Evolutionary conservation across 2,113 vertebrate species (phyloP), one percentile per base, ranked within the genome.

Genomic region (Gymnocephalus cernua): DNA sequence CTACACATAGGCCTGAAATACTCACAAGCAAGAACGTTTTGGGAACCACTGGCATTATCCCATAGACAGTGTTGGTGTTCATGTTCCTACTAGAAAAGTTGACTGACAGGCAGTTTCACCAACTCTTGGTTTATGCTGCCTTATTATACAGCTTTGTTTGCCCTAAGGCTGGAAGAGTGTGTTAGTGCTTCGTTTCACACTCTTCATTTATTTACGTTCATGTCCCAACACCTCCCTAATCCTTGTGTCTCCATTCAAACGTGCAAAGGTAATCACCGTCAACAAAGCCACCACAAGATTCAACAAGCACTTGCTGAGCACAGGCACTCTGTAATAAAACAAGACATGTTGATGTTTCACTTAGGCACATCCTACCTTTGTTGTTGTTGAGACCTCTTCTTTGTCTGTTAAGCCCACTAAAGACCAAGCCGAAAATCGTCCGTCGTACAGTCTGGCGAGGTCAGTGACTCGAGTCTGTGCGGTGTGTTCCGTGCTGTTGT

Each of bases 211-310:
- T 41, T 53, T 45, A 23, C 6, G 14, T 61, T 72, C 83, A 44
- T 82, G 83, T 45, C 59, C 61, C 35, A 50, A 76, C 88, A 81
- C 35, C 44, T 75, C 64, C 25, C 21, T 64, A 45, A 38, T 82
- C 19, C 56, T 54, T 14, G 1, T 76, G 66, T 74, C 72, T 14
- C 4, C 63, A 56, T 79, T 76, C 50, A 82, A 65, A 61, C 13
- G 14, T 54, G 62, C 21, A 66, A 56, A 84, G 38, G 68, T 87
- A 82, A 81, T 74, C 25, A 10, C 23, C 32, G 23, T 78, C 76
- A 32, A 23, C 27, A 74, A 80, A 76, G 10, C 41, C 69, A 29
- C 32, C 5, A 13, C 81, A 74, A 63, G 86, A 45, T 66, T 2
- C 1, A 74, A 77, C 81, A 86, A 62, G 82, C 29, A 72, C 35